These are phyloP conservation scores for Muscicapa adusta DNA, from an alignment of 2,113 vertebrate species.

Conservation along the genomic window DNA sequence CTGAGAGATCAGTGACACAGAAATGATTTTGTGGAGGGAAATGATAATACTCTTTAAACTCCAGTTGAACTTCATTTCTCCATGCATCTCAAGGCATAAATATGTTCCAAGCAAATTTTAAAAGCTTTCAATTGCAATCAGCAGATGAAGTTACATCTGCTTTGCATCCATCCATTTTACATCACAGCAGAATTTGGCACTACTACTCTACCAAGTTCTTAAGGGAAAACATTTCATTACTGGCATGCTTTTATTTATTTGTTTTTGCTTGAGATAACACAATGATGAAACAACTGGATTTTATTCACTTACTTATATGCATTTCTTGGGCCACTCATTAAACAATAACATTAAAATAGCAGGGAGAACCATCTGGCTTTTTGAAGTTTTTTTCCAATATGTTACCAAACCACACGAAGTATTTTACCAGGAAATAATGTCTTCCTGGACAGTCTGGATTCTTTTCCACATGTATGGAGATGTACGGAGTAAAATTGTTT, in stretches of 20 bases:
- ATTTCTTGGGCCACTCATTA: constrained; percentile 59
- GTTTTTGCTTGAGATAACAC: constrained; percentile 64
- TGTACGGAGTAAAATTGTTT: no score
- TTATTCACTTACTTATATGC: constrained; percentile 57
- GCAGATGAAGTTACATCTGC: constrained; percentile 77
- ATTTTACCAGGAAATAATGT: constrained; percentile 58
- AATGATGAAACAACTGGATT: constrained; percentile 58
- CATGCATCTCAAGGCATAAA: constrained; percentile 43
- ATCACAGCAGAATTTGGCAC: constrained; percentile 71
- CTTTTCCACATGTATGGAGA: constrained; percentile 11
- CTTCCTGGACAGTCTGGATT: constrained; percentile 38
- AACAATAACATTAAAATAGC: constrained; percentile 49
- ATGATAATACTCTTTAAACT: constrained; percentile 49
- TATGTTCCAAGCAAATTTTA: constrained; percentile 63
- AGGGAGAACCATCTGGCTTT: constrained; percentile 67
- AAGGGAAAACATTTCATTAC: constrained; percentile 69
- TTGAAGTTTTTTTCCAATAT: constrained; percentile 49
- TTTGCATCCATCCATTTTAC: constrained; percentile 73
- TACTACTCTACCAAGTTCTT: constrained; percentile 38
- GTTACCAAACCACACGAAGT: constrained; percentile 57
- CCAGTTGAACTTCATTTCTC: constrained; percentile 58
- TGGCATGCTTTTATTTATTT: constrained; percentile 69
- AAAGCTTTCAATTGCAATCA: constrained; percentile 69
- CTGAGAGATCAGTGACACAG: not conserved
- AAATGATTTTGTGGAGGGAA: not conserved